Conservation (phyloP, 1,140 invertebrate species). For the Tetraneura akinire region DNA sequence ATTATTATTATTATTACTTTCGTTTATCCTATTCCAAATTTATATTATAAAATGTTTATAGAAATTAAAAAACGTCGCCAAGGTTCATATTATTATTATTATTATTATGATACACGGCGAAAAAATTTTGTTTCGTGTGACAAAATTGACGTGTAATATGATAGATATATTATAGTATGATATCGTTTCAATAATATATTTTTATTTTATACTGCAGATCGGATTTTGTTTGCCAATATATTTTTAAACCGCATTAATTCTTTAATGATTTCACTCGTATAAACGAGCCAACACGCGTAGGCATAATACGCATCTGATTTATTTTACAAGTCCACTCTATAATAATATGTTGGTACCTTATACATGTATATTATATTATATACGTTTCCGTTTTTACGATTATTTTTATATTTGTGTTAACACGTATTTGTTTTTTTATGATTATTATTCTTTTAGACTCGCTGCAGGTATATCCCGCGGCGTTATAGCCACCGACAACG, state of each 20-base stretch:
- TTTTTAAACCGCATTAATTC: background rate
- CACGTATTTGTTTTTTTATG: background rate
- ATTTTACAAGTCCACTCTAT: slow-evolving; percentile 4
- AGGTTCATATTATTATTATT: no score
- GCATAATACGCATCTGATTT: background rate
- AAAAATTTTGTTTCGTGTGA: background rate
- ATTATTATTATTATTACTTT: no score
- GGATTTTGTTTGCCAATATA: background rate
- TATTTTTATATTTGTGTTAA: slow-evolving; percentile 20
- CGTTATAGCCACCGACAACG: background rate
- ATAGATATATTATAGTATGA: background rate
- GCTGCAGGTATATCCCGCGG: background rate
- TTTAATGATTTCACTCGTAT: background rate
- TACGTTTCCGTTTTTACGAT: background rate
- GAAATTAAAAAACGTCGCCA: background rate
- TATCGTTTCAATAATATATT: background rate
- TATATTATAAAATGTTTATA: background rate
- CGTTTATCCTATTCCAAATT: no score
- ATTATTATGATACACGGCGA: no score
- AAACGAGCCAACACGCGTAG: background rate
- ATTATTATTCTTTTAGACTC: background rate
- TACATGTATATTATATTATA: background rate
- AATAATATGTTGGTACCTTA: no score
- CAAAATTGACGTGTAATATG: background rate
- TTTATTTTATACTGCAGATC: background rate